Evolutionary conservation across 2,888 invertebrate genomes (phyloP).

Genomic region (Chorisops tibialis): DNA sequence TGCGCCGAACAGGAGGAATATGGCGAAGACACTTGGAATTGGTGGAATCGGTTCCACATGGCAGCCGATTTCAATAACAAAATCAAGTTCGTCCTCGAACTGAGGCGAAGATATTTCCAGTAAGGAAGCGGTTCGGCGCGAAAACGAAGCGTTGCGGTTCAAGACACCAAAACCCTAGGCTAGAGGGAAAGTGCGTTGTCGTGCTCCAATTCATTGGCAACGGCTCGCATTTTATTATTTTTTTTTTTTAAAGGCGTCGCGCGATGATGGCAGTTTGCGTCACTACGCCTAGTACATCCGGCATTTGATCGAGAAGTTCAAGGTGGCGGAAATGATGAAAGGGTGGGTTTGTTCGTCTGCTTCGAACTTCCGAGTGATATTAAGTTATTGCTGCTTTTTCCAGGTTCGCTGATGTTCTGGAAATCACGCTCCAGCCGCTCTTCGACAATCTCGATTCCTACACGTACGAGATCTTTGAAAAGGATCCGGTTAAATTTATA

Average conservation of each 20-base stretch:
- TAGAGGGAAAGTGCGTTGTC: conserved; percentile 64
- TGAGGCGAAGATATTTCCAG: conserved; percentile 78
- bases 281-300: conserved; percentile 47
- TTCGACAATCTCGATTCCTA: conserved; percentile 93
- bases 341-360: conserved; percentile 28
- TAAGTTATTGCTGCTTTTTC: conserved; percentile 29
- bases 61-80: conserved; percentile 55
- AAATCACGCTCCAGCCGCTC: conserved; percentile 88
- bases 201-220: conserved; percentile 58
- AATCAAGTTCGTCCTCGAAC: conserved; percentile 65
- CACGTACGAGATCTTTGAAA: conserved; percentile 97
- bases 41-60: conserved; percentile 75
- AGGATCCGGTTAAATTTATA: conserved; percentile 93
- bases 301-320: conserved; percentile 39
- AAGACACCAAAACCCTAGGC: conserved; percentile 80
- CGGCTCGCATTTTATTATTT: conserved; percentile 70
- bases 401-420: conserved; percentile 91
- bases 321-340: conserved; percentile 31
- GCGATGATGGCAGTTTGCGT: conserved; percentile 53
- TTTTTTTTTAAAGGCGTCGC: conserved; percentile 65
- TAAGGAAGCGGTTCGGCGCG: conserved; percentile 67
- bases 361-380: neutral
- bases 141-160: conserved; percentile 83
- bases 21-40: conserved; percentile 69
- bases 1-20: conserved; percentile 49